Evolutionary conservation across 2,797 vertebrate species (phyloP).

Genomic region (Myotis vivesi): DNA sequence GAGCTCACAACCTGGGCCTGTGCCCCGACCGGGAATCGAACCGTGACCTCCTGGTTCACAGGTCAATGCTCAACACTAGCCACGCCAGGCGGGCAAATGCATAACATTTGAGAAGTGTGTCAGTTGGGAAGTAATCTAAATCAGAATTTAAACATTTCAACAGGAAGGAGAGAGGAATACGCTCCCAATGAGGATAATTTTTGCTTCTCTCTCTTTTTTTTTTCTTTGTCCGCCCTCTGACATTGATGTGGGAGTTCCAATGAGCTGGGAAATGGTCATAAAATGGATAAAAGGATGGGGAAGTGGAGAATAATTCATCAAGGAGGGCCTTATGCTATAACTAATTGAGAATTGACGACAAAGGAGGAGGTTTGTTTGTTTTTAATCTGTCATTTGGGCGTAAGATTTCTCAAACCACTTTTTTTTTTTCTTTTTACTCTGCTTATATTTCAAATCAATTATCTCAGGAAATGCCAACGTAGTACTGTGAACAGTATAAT

Average conservation of each 20-base stretch:
- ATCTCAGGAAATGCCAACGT: background rate
- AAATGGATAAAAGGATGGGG: background rate
- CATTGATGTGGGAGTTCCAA: background rate
- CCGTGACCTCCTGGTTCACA: no score
- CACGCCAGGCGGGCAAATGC: no score
- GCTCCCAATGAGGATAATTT: background rate
- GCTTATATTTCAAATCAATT: constrained; percentile 30
- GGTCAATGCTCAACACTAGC: no score
- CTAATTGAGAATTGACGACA: background rate
- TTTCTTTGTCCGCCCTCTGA: background rate
- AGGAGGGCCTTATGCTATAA: background rate
- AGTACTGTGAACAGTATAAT: background rate
- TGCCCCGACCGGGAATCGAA: no score
- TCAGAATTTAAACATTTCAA: constrained; percentile 3
- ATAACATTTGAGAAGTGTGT: background rate
- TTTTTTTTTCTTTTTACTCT: background rate
- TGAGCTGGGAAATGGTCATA: background rate
- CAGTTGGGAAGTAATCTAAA: background rate
- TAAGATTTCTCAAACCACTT: background rate
- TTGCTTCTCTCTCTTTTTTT: background rate
- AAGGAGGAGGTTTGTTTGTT: background rate
- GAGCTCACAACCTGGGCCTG: no score
- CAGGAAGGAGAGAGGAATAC: background rate
- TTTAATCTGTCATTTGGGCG: background rate
- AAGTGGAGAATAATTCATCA: background rate